phyloP scores from a whole-genome alignment of 2,888 invertebrate genomes.

The Orthosia gothica region DNA sequence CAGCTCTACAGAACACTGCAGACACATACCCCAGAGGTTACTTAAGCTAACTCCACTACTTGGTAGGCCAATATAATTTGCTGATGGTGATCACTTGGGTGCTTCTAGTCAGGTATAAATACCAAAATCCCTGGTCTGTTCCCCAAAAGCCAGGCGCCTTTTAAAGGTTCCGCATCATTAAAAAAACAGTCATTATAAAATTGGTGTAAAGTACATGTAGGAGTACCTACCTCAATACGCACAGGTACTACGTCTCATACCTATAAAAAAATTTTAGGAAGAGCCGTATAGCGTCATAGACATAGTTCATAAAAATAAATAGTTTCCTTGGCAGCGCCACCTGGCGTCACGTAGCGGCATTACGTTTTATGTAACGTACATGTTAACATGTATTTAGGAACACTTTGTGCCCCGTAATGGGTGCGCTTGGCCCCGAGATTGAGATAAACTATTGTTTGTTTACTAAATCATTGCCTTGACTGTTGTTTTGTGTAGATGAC shows the following conservation, averaged over 20 bases:
- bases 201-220: not conserved
- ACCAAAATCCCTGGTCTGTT: too few relatives aligned
- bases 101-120: too few relatives aligned
- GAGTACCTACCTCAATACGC: not conserved
- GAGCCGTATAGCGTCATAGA: conserved; percentile 24
- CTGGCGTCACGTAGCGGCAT: conserved; percentile 62
- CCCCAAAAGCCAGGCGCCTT: too few relatives aligned
- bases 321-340: conserved; percentile 60
- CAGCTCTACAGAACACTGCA: too few relatives aligned
- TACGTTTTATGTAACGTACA: conserved; percentile 59
- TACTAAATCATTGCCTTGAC: conserved; percentile 44
- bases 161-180: too few relatives aligned
- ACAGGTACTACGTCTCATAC: too few relatives aligned
- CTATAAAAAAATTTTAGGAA: conserved; percentile 28
- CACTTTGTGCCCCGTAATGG: conserved; percentile 55
- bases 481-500: conserved; percentile 10
- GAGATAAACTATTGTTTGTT: conserved; percentile 62
- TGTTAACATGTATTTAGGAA: conserved; percentile 60
- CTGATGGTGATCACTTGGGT: too few relatives aligned
- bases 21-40: too few relatives aligned
- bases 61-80: too few relatives aligned
- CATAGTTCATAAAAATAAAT: conserved; percentile 51
- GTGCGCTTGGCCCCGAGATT: conserved; percentile 57
- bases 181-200: too few relatives aligned
- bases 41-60: too few relatives aligned